Evolutionary conservation across 2,113 vertebrate species (phyloP).

Genomic region (Pterocles burchelli): DNA sequence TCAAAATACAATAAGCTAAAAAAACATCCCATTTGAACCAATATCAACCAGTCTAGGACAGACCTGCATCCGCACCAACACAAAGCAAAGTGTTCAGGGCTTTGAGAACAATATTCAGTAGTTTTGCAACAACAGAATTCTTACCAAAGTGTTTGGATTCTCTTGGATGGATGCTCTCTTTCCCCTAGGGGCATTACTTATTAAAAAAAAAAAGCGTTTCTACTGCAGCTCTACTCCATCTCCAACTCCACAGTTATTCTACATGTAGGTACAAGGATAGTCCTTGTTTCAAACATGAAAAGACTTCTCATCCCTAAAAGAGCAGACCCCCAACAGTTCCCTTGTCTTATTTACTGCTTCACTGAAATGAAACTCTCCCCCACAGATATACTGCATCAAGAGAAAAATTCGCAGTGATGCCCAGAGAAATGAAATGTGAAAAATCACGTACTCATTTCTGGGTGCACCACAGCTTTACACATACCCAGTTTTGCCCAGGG

Average conservation of each 20-base stretch:
- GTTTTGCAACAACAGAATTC: not conserved
- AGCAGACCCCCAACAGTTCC: not conserved
- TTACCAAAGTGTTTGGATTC: not conserved
- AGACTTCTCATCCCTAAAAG: not conserved
- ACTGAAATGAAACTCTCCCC: not conserved
- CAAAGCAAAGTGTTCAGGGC: not conserved
- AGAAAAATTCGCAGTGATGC: not conserved
- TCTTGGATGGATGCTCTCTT: not conserved
- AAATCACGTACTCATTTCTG: not conserved
- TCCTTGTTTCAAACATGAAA: not conserved
- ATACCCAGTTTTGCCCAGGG: not conserved
- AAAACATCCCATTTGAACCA: not conserved
- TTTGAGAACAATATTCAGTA: not conserved
- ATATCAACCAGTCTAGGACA: not conserved
- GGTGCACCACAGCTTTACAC: not conserved
- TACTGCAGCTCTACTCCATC: not conserved
- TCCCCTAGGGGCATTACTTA: not conserved
- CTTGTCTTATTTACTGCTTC: not conserved
- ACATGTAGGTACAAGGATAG: accelerated
- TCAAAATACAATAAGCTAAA: not conserved
- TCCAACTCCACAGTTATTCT: not conserved
- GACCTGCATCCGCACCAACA: not conserved
- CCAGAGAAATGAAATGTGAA: not conserved
- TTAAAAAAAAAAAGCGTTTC: not conserved
- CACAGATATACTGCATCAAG: not conserved